phyloP scores from a whole-genome alignment of 2,797 vertebrate genomes.

The Octomys mimax region DNA sequence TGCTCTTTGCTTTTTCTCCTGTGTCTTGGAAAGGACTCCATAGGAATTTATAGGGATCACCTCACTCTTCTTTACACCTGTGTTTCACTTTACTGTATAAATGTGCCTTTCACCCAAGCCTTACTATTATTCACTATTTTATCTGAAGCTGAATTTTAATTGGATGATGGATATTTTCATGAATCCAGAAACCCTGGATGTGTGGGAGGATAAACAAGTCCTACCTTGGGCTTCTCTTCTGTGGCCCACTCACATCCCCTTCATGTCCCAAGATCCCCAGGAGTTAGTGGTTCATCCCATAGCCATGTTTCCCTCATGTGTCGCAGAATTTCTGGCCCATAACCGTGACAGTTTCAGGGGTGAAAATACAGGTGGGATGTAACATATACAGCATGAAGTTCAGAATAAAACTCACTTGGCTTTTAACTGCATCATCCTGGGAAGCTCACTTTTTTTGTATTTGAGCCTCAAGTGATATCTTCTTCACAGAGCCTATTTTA shows the following conservation, averaged over 20 bases:
- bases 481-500: background rate
- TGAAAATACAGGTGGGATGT: background rate
- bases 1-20: background rate
- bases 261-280: background rate
- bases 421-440: constrained; percentile 15
- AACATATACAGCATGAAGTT: background rate
- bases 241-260: background rate
- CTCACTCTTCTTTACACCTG: background rate
- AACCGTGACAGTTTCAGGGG: background rate
- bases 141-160: constrained; percentile 6
- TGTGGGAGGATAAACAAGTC: background rate
- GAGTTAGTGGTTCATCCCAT: background rate
- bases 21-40: background rate
- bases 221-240: background rate
- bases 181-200: background rate
- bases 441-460: background rate
- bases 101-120: background rate
- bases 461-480: constrained; percentile 3
- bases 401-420: background rate
- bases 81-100: background rate
- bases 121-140: background rate
- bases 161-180: background rate
- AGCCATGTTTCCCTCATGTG: background rate
- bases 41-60: background rate
- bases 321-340: background rate